Evolutionary conservation across 1,140 invertebrate species (phyloP).

Genomic region (Micrasema minimum): DNA sequence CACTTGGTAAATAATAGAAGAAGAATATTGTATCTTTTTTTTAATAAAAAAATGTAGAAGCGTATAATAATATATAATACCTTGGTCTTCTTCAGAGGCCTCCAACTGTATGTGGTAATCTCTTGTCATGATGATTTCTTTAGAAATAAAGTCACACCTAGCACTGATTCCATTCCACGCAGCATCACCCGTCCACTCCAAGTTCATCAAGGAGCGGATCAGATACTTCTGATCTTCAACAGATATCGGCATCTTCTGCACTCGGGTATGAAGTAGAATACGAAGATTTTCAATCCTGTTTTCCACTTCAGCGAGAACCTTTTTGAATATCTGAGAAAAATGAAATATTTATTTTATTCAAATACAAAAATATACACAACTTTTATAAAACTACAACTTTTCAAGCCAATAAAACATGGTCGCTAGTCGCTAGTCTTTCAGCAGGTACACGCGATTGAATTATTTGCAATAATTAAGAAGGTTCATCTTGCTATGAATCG

Average conservation of each 20-base stretch:
- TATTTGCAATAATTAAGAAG: no score
- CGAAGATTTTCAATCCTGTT: constrained; percentile 85
- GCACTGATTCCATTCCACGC: constrained; percentile 93
- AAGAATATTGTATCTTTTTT: no score
- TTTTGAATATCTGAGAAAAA: constrained; percentile 77
- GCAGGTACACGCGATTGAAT: no score
- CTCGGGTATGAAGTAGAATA: constrained; percentile 81
- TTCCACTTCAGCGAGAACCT: constrained; percentile 92
- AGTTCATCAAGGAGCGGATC: constrained; percentile 71
- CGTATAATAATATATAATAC: no score
- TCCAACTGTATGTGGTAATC: constrained; percentile 67
- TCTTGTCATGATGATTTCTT: constrained; percentile 72
- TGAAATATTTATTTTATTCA: no score
- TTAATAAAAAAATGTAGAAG: no score
- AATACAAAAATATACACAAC: no score
- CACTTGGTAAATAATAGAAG: no score
- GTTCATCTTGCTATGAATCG: no score
- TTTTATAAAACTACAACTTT: no score
- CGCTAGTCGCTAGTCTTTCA: no score
- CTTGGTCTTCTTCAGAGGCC: constrained; percentile 62
- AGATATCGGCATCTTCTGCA: constrained; percentile 88
- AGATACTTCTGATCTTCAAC: constrained; percentile 94
- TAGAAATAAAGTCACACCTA: constrained; percentile 79
- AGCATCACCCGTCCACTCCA: constrained; percentile 84
- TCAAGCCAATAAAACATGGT: no score